Conservation (phyloP, 1,140 invertebrate species). For the Drosophila carrolli region DNA sequence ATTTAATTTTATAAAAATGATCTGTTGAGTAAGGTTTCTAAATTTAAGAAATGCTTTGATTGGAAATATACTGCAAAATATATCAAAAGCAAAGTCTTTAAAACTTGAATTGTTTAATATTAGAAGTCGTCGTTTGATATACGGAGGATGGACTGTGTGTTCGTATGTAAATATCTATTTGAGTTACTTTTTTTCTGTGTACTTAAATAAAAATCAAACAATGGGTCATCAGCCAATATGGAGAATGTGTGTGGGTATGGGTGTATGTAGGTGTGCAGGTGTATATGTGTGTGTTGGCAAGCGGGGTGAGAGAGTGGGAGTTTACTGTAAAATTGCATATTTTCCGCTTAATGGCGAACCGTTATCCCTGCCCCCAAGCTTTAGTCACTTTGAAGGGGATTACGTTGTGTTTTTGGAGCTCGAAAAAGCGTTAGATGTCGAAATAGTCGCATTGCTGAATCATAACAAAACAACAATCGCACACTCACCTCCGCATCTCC, state of each 20-base stretch:
- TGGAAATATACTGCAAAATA: not conserved
- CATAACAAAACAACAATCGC: constrained; percentile 62
- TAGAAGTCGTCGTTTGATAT: no score
- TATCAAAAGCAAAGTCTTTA: not conserved
- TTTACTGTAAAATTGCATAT: constrained; percentile 60
- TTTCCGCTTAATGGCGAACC: constrained; percentile 36
- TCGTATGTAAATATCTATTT: not conserved
- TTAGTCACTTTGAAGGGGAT: constrained; percentile 41
- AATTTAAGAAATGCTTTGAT: no score
- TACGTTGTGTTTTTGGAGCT: constrained; percentile 32
- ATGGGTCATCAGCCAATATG: constrained; percentile 66
- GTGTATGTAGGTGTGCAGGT: constrained; percentile 33
- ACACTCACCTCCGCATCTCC: constrained; percentile 55
- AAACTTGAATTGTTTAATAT: no score
- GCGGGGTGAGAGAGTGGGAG: constrained; percentile 23
- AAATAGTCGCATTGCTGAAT: constrained; percentile 54
- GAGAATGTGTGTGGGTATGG: constrained; percentile 33
- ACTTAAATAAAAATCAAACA: constrained; percentile 56
- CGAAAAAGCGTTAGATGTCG: constrained; percentile 64
- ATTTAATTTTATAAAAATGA: no score
- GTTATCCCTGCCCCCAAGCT: constrained; percentile 35
- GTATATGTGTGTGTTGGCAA: constrained; percentile 35
- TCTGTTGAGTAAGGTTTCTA: no score
- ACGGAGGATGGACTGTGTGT: not conserved
- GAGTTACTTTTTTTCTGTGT: constrained; percentile 6